Percentiles rank a stretch among this genome's conserved stretches.
Evolutionary conservation across 2,888 invertebrate genomes (phyloP).

Genomic region (Metopia argyrocephala): DNA sequence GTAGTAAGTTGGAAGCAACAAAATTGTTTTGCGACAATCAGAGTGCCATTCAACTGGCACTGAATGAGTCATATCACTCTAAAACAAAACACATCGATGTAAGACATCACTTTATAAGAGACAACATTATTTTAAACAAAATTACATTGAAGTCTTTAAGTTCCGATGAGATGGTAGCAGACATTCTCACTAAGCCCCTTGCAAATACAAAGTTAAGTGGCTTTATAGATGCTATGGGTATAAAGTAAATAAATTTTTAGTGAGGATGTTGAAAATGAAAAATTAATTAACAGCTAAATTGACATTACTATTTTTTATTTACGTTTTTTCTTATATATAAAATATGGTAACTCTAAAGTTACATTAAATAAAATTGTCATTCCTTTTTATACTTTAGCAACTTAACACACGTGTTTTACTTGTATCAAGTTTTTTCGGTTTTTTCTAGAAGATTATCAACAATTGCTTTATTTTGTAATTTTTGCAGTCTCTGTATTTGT

Average conservation of each 20-base stretch:
- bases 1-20: neutral
- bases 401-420: no score
- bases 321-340: no score
- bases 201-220: neutral
- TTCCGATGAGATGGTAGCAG: neutral
- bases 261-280: constrained; percentile 30
- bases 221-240: neutral
- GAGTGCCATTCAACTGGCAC: neutral
- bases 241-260: constrained; percentile 14
- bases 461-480: no score
- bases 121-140: neutral
- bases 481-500: no score
- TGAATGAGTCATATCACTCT: neutral
- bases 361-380: no score
- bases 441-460: no score
- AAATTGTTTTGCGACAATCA: neutral
- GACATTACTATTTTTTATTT: constrained; percentile 6
- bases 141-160: neutral
- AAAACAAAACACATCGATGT: neutral
- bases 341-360: no score
- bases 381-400: no score
- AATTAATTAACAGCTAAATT: constrained; percentile 12
- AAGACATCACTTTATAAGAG: neutral
- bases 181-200: neutral
- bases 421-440: no score